These are phyloP conservation scores for Drosophila albomicans DNA, from an alignment of 1,140 invertebrate species.

Conservation along the genomic window DNA sequence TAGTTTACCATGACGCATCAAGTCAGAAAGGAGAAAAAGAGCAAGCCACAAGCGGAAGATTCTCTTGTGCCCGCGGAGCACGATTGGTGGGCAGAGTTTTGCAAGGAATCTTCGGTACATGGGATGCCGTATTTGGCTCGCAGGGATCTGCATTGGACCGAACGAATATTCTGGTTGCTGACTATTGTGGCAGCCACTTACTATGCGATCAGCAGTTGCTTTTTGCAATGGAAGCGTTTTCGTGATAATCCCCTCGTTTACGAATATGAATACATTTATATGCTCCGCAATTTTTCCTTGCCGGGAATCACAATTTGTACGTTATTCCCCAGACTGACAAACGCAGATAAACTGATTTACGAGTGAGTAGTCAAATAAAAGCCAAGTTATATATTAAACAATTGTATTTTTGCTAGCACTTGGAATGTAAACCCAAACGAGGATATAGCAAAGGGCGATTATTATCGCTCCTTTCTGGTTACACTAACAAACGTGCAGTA, in stretches of 20 bases:
- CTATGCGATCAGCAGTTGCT: conserved; percentile 65
- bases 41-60: neutral
- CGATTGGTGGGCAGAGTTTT: conserved; percentile 54
- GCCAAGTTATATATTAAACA: neutral
- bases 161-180: conserved; percentile 67
- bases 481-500: conserved; percentile 57
- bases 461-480: conserved; percentile 61
- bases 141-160: conserved; percentile 69
- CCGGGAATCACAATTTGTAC: conserved; percentile 70
- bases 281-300: conserved; percentile 65
- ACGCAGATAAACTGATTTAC: conserved; percentile 47
- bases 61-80: neutral
- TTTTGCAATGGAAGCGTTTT: conserved; percentile 68
- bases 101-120: conserved; percentile 66
- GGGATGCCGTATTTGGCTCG: conserved; percentile 68
- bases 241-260: conserved; percentile 77
- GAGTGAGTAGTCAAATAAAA: conserved; percentile 43
- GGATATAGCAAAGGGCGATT: conserved; percentile 3
- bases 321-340: conserved; percentile 36
- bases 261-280: conserved; percentile 70
- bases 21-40: neutral
- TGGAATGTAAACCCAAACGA: conserved; percentile 44
- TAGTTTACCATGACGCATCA: conserved; percentile 18
- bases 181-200: conserved; percentile 56
- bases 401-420: conserved; percentile 13